Conservation (phyloP, 2,113 vertebrate genomes). For the Poeciliopsis prolifica region DNA sequence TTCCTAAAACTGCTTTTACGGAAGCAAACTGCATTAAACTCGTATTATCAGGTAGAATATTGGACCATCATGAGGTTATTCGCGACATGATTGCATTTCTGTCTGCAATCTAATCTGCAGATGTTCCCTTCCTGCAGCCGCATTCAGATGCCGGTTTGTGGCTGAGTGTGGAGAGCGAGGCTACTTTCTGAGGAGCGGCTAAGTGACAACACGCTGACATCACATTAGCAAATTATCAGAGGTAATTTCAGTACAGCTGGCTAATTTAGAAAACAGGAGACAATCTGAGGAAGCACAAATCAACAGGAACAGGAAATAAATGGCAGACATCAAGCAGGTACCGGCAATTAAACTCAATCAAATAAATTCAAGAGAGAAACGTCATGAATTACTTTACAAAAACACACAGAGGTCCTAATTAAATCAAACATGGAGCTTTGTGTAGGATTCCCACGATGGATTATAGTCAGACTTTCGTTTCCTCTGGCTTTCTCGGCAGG, state of each 20-base stretch:
- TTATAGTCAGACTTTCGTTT: background rate
- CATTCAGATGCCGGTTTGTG: background rate
- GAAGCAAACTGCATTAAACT: no score
- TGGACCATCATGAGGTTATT: background rate
- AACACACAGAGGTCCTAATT: background rate
- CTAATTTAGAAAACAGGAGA: slow-evolving; percentile 2
- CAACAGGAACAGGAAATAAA: slow-evolving; percentile 3
- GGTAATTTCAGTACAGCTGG: background rate
- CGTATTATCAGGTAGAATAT: background rate
- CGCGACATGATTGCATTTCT: background rate
- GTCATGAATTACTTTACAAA: background rate
- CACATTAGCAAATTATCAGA: slow-evolving; percentile 3
- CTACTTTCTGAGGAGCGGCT: slow-evolving; percentile 1
- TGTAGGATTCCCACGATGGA: background rate
- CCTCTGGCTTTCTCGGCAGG: background rate
- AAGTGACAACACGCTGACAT: slow-evolving; percentile 4
- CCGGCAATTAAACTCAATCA: background rate
- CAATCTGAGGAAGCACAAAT: background rate
- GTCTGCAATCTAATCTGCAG: background rate
- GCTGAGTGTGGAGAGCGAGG: background rate
- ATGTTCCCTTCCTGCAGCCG: background rate
- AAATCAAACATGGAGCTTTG: background rate
- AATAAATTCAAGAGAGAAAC: background rate
- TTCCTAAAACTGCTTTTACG: no score
- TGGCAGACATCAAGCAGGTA: background rate